Evolutionary conservation across 2,888 invertebrate species (phyloP), one percentile per base, ranked within the genome.

Genomic region (Callyntrura sp.): DNA sequence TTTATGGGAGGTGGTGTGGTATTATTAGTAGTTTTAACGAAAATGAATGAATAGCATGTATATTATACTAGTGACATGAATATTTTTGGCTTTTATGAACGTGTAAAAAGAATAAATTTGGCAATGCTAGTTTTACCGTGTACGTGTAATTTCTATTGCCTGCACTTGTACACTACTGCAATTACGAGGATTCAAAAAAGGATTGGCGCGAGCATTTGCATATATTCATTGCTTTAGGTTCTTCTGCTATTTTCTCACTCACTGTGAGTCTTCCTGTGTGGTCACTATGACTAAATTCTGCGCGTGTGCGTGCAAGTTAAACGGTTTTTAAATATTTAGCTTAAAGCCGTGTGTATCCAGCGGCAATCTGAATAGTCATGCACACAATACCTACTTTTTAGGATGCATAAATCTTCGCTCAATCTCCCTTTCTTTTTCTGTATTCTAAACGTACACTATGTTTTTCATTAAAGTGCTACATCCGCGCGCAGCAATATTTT

Each of bases 11-110:
- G 11, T 9, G n/a, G n/a, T 68, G 68, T n/a, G 35, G 35, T 6
- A 14, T 11, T 51, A 11, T 11, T 51, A 14, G 51, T 51, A 14
- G 51, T 2, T 51, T 2, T 51, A 51, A 11, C 51, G 51, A 5
- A 35, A 35, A 35, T 6, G 35, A 35, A 35, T 2, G 35, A 35
- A 35, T 35, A 35, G 35, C 6, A 35, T 35, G 35, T 6, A 35
- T 35, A 35, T 35, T 35, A 4, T 35, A 35, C 35, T 35, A 4
- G 35, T 35, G 35, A 5, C 9, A 68, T 68, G 62, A 25, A 25
- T 62, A 2, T 25, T 25, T 68, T 35, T 68, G 68, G 68, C 68
- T 28, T 76, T 48, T 76, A 76, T 76, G 73, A 76, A 76, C 48
- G 73, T 76, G 73, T 51, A 76, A 76, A n/a, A 76, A 76, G 45